Percentiles rank a stretch among this genome's conserved stretches.
These are phyloP conservation scores for Caracal caracal DNA, from an alignment of 2,113 vertebrate species.

Conservation along the genomic window DNA sequence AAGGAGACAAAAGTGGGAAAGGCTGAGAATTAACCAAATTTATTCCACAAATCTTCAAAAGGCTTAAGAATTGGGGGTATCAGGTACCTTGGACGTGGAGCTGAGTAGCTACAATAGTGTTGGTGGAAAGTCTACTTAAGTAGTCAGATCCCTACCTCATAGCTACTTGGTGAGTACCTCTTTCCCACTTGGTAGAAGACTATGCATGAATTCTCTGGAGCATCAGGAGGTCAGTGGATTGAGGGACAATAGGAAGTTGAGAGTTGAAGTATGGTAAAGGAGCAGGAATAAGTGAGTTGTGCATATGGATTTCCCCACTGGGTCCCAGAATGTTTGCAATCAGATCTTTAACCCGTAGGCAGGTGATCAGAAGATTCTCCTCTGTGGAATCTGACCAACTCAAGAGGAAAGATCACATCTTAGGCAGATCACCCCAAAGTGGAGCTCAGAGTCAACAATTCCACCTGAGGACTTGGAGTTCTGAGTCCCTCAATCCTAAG, in stretches of 20 bases:
- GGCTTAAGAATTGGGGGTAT: background rate
- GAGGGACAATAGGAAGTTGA: background rate
- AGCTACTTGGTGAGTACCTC: background rate
- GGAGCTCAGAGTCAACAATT: background rate
- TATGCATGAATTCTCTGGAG: background rate
- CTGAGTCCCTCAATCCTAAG: background rate
- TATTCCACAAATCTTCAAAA: background rate
- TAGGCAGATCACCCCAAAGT: background rate
- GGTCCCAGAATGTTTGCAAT: background rate
- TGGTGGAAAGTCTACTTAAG: background rate
- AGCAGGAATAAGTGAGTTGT: background rate
- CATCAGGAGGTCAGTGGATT: background rate
- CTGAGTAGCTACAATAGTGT: background rate
- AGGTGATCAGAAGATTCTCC: background rate
- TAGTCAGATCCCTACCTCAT: background rate
- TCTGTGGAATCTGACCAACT: background rate
- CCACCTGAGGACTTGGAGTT: background rate
- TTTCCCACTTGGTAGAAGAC: background rate
- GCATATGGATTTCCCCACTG: background rate
- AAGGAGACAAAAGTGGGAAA: background rate
- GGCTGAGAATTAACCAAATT: background rate
- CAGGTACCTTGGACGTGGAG: background rate
- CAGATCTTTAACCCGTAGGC: background rate
- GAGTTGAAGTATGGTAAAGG: background rate
- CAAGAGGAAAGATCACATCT: background rate